Evolutionary conservation across 2,888 invertebrate genomes (phyloP), one percentile per base, ranked within the genome.

Genomic region (Caenorhabditis drosophilae): DNA sequence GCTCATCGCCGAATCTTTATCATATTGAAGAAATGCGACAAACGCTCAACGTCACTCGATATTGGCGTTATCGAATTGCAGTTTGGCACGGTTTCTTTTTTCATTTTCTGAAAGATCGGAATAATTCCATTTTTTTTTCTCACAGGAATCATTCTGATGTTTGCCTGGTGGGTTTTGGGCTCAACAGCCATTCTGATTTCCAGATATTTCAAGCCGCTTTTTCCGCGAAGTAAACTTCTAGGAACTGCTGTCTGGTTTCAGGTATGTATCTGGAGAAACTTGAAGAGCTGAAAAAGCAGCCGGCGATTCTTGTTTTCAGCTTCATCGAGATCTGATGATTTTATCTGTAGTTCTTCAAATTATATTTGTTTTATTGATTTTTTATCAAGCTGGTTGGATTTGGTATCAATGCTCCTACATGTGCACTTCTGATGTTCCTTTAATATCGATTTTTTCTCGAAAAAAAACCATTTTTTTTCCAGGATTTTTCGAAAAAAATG

Each of bases 171-270:
- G 76, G 72, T 76, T 4, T 60, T 76, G 2, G 71, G 55, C 20
- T 75, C 76, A 12, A 68, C 66, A n/a, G 76, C 59, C 1, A 75
- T 76, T 12, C 67, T 76, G 16, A 75, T 76, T 34, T 71, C 74
- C 41, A 48, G 76, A n/a, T 76, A 73, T 56, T 75, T 76, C 61
- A 76, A 76, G 53, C 76, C 76, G 0, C 49, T 76, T 6, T 75
- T 74, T 26, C 75, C 76, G 3, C 35, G 70, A 35, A 63, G 60
- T 41, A 75, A 75, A 40, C 54, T 76, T 12, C 54, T 71, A 3
- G 76, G 76, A 27, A 73, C 74, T 9, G 75, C 75, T 27, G 75
- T 76, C 7, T 76, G 76, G 76, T 76, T 73, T 46, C 76, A 76
- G 66, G 70, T 75, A 11, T 15, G 9, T 9, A 42, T n/a, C n/a